phyloP scores from a whole-genome alignment of 1,140 invertebrate genomes.

The Drosophila lowei region DNA sequence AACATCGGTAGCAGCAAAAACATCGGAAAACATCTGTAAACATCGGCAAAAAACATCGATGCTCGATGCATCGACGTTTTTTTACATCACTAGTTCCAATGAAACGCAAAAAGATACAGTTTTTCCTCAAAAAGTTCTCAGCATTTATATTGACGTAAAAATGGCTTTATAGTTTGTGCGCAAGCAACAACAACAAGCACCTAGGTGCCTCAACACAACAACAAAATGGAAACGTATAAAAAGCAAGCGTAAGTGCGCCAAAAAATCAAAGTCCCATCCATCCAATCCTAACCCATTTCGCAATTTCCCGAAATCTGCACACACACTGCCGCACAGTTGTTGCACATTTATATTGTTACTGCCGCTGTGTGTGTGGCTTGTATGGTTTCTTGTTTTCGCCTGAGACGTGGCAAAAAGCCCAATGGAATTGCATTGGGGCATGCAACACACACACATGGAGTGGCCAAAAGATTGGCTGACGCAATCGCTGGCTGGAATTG shows the following conservation, averaged over 20 bases:
- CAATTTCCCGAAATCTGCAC: slow-evolving; percentile 28
- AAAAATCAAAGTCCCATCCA: neutral
- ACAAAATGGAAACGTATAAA: slow-evolving; percentile 73
- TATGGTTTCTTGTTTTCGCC: slow-evolving; percentile 31
- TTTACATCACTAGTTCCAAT: no score
- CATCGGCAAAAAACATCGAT: no score
- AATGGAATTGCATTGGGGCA: slow-evolving; percentile 41
- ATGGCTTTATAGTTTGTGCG: slow-evolving; percentile 80
- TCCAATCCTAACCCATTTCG: slow-evolving; percentile 45
- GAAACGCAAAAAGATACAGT: slow-evolving; percentile 78
- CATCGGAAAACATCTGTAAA: no score
- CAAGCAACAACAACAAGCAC: slow-evolving; percentile 73
- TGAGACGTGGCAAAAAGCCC: slow-evolving; percentile 59
- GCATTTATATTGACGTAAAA: slow-evolving; percentile 82
- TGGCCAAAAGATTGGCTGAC: slow-evolving; percentile 64
- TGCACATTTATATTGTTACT: slow-evolving; percentile 20
- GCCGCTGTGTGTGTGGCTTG: slow-evolving; percentile 13
- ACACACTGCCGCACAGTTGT: slow-evolving; percentile 17
- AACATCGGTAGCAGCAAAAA: no score
- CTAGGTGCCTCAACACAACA: slow-evolving; percentile 70
- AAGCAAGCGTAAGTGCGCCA: slow-evolving; percentile 65
- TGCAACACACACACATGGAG: slow-evolving; percentile 36
- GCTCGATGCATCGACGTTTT: no score
- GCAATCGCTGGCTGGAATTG: slow-evolving; percentile 53
- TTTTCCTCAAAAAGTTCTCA: slow-evolving; percentile 61